A percentile compares a stretch with the other conserved stretches of the same genome.
Conservation (phyloP, 2,113 vertebrate species). For the Thermophis baileyi region DNA sequence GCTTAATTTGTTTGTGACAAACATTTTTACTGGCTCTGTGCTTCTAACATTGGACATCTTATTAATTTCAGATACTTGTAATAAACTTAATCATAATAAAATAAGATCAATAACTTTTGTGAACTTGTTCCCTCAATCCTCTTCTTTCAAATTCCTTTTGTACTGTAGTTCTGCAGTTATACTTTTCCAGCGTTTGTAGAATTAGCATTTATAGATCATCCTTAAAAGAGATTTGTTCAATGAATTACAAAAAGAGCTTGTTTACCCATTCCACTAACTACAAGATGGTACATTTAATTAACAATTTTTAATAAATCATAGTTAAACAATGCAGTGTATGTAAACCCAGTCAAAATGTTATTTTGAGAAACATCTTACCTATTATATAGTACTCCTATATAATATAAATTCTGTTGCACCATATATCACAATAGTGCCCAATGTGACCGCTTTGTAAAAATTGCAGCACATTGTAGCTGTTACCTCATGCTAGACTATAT, state of each 20-base stretch:
- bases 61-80: background rate
- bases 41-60: background rate
- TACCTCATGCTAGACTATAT: background rate
- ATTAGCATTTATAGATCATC: too few relatives aligned
- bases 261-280: background rate
- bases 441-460: background rate
- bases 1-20: background rate
- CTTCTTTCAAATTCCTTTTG: background rate
- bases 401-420: background rate
- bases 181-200: background rate
- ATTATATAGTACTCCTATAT: too few relatives aligned
- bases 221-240: background rate
- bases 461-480: background rate
- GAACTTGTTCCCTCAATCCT: background rate
- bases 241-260: background rate
- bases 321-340: background rate
- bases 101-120: background rate
- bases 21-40: background rate
- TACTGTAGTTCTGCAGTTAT: background rate
- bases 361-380: background rate
- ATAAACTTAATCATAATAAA: background rate
- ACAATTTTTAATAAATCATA: background rate
- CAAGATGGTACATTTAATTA: background rate
- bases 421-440: background rate
- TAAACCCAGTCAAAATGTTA: background rate